Evolutionary conservation across 1,140 invertebrate species (phyloP).

Genomic region (Drosophila ogumai): DNA sequence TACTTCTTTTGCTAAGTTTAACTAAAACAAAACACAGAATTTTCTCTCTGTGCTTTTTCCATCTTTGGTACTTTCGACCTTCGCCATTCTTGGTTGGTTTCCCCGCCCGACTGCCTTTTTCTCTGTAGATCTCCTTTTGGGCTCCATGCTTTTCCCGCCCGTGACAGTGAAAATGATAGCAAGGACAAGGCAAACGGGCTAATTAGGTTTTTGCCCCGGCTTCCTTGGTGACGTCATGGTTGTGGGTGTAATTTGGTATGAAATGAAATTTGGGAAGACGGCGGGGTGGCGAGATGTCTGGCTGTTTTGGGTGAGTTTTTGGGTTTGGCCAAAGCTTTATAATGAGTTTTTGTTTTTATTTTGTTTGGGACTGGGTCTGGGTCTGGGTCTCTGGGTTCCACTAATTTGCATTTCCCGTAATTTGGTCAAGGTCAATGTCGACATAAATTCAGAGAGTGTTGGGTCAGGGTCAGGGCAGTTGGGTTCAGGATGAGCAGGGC

Average conservation of each 20-base stretch:
- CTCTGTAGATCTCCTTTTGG: conserved; percentile 16
- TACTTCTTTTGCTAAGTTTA: too few relatives aligned
- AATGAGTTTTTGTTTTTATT: conserved; percentile 79
- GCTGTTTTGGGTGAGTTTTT: conserved; percentile 7
- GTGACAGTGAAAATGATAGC: conserved; percentile 73
- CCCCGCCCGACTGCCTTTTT: conserved; percentile 8
- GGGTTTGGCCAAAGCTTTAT: conserved; percentile 47
- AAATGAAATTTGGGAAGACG: conserved; percentile 67
- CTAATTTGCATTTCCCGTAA: conserved; percentile 75
- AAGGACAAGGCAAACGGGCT: conserved; percentile 49
- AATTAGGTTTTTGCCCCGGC: conserved; percentile 72
- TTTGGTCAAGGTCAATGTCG: conserved; percentile 70
- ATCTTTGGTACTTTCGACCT: conserved; percentile 21
- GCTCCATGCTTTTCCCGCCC: conserved; percentile 28
- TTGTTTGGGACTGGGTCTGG: conserved; percentile 38
- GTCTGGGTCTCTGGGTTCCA: conserved; percentile 31
- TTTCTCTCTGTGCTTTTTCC: conserved; percentile 1
- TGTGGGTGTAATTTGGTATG: conserved; percentile 72
- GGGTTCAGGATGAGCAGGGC: not conserved
- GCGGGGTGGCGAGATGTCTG: not conserved
- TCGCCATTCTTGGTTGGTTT: conserved; percentile 4
- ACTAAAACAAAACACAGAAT: not conserved
- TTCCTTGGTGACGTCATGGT: conserved; percentile 66
- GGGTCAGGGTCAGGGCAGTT: conserved; percentile 50
- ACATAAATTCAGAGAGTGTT: conserved; percentile 59